Base-by-base conservation (phyloP, 2,888 invertebrate species). In the Hylaea fasciaria region DNA sequence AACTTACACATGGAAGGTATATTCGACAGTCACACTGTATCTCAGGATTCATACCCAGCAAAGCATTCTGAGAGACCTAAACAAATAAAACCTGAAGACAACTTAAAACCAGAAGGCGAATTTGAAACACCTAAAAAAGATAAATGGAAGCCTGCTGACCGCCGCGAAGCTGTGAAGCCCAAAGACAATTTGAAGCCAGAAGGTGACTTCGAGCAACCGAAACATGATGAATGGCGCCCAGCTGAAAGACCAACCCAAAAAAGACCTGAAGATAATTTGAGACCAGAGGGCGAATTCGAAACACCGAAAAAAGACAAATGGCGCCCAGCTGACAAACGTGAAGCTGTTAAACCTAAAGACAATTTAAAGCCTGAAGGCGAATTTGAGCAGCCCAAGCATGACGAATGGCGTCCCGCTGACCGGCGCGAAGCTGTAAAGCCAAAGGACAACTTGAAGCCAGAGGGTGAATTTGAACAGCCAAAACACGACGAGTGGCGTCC, bases 211-310 rank as follows among this genome's bases (percentile, higher is more conserved):
- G 93, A 92, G 64, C 74, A 78, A 3, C 88, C 85, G 0, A 78
- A 77, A 47, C 82, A 77, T 56, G 86, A 86, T 0, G 66, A 82
- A 50, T 86, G 83, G 78, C 72, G 73, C 1, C 88, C 89, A 2
- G 58, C 58, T 37, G 58, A 60, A 7, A 16, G 53, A 10, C 48
- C 41, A 7, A 86, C 89, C 5, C 83, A 89, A 71, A 78, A 79
- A 53, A 32, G 32, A 32, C 85, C 90, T 32, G 17, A 80, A 9
- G 94, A 95, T 70, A 94, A 95, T 76, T 74, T 95, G 0, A 84
- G 81, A 45, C 93, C 94, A 0, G 95, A 95, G 75, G 95, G 95
- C 0, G 93, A 94, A 0, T 93, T 94, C 68, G 90, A 90, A 51
- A 70, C 76, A 3, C 93, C 91, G 0, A 82, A 86, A 51, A 82